phyloP scores from a whole-genome alignment of 2,113 vertebrate genomes.

The Diadophis punctatus region DNA sequence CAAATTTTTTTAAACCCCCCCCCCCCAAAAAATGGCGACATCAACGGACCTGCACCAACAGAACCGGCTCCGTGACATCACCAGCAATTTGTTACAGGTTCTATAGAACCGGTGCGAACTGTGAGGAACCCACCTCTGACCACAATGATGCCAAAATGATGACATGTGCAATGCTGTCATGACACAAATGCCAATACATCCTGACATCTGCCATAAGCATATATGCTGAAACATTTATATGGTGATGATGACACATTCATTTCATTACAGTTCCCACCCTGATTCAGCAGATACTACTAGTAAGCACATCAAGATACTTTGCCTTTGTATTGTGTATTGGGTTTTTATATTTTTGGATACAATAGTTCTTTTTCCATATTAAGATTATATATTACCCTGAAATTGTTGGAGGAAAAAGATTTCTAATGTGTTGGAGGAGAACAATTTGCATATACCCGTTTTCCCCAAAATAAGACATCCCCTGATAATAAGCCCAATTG shows the following conservation, averaged over 20 bases:
- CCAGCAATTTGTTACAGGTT: too few species aligned
- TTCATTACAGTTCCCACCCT: not conserved
- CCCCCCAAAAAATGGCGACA: too few species aligned
- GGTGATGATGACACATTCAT: not conserved
- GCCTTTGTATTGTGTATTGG: not conserved
- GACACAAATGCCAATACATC: not conserved
- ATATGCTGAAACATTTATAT: not conserved
- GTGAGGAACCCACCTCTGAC: too few species aligned
- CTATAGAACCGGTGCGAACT: too few species aligned
- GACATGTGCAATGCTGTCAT: not conserved
- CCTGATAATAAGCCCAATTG: too few species aligned
- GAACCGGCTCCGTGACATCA: too few species aligned
- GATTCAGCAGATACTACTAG: not conserved
- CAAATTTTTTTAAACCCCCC: too few species aligned
- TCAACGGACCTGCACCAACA: too few species aligned
- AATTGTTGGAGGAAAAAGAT: not conserved
- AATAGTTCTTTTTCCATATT: not conserved
- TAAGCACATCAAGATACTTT: not conserved
- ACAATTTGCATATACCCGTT: not conserved
- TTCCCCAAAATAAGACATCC: too few species aligned
- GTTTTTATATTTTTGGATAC: not conserved
- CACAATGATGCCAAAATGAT: not conserved
- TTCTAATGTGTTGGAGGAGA: not conserved
- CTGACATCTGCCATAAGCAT: not conserved
- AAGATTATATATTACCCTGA: not conserved